phyloP scores from a whole-genome alignment of 2,888 invertebrate species.

The Omphaloscelis lunosa region DNA sequence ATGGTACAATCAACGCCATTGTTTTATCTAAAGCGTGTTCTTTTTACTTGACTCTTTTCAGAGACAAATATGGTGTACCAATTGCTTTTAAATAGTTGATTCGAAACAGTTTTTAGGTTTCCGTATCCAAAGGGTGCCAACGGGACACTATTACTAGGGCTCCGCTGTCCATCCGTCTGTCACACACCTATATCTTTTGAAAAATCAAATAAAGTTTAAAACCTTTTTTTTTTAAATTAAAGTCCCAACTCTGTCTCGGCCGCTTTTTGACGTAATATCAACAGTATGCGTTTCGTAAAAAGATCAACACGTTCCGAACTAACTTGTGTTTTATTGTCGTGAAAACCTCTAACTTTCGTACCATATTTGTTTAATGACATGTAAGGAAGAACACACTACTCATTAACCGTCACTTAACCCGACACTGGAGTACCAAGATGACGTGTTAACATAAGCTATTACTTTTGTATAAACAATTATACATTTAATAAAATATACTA shows the following conservation, averaged over 20 bases:
- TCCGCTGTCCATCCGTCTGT: no score
- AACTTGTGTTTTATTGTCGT: neutral
- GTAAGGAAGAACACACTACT: neutral
- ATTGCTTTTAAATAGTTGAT: neutral
- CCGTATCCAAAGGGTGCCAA: no score
- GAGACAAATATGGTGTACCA: conserved; percentile 17
- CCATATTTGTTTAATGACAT: conserved; percentile 22
- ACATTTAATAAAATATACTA: conserved; percentile 50
- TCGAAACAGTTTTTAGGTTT: neutral
- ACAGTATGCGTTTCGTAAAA: neutral
- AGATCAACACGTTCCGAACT: no score
- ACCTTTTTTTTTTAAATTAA: no score
- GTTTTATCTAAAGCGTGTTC: conserved; percentile 33
- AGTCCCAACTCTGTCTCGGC: no score
- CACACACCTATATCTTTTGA: no score
- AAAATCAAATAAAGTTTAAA: no score
- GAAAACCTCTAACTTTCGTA: neutral
- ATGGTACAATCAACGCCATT: conserved; percentile 42
- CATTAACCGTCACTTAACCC: neutral
- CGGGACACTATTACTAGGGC: no score
- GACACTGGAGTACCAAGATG: neutral
- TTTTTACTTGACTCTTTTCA: neutral
- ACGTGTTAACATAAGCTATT: conserved; percentile 37
- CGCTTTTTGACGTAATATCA: no score
- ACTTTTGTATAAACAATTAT: conserved; percentile 52